These are phyloP conservation scores for Kryptopterus vitreolus DNA, from an alignment of 2,797 vertebrate genomes.

Conservation along the genomic window DNA sequence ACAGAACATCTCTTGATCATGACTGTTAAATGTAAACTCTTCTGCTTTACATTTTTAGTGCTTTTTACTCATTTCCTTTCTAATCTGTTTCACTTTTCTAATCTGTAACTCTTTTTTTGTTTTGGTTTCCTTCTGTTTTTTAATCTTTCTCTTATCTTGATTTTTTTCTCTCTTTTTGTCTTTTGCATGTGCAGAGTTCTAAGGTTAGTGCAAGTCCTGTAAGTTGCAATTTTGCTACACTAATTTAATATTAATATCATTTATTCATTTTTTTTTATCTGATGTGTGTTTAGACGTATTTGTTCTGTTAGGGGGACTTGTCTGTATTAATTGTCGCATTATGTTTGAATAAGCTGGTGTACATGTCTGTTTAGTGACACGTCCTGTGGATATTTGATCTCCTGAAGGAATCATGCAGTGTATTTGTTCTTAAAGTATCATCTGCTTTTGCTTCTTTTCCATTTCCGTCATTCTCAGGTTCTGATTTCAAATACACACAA, in stretches of 20 bases:
- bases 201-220: constrained; percentile 97
- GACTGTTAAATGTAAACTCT: background rate
- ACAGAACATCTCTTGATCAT: background rate
- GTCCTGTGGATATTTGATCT: background rate
- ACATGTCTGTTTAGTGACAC: background rate
- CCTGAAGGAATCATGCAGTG: background rate
- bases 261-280: constrained; percentile 33
- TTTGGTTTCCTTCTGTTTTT: constrained; percentile 66
- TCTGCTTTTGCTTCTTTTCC: constrained; percentile 38
- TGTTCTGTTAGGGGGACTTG: background rate
- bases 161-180: constrained; percentile 84
- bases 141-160: constrained; percentile 80
- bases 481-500: background rate
- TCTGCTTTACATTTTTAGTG: background rate
- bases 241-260: constrained; percentile 38
- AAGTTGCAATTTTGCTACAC: constrained; percentile 83
- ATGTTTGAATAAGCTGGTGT: background rate
- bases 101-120: background rate
- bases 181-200: constrained; percentile 98
- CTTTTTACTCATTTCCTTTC: constrained; percentile 2
- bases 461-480: constrained; percentile 12
- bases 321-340: background rate
- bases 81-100: background rate
- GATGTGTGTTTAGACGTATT: constrained; percentile 59
- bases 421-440: background rate